Percentiles rank a stretch among this genome's conserved stretches.
These are phyloP conservation scores for Drosophila grimshawi DNA, from an alignment of 1,140 invertebrate species.

Conservation along the genomic window DNA sequence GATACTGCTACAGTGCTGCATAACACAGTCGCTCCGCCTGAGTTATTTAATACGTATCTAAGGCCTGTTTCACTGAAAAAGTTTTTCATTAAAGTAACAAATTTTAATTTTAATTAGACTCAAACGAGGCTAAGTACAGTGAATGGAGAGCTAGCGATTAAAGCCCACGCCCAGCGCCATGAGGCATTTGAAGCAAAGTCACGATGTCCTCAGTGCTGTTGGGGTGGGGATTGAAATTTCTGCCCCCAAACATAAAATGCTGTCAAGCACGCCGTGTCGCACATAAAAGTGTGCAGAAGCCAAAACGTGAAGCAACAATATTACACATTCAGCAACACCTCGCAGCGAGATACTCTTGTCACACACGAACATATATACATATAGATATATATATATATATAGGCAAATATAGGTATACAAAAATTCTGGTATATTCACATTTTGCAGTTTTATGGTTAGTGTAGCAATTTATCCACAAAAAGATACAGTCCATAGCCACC, in stretches of 20 bases:
- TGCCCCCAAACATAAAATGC: constrained; percentile 59
- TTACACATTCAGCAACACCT: constrained; percentile 70
- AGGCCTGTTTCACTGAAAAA: constrained; percentile 55
- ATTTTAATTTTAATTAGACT: constrained; percentile 80
- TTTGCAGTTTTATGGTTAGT: constrained; percentile 72
- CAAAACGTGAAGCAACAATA: constrained; percentile 53
- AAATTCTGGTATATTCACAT: constrained; percentile 63
- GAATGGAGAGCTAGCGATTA: constrained; percentile 12
- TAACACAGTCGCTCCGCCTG: constrained; percentile 23
- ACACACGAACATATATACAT: constrained; percentile 6
- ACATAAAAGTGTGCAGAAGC: constrained; percentile 65
- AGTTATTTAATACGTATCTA: constrained; percentile 63
- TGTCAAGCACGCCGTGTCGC: constrained; percentile 70
- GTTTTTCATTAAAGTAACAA: constrained; percentile 77
- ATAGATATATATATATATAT: neutral
- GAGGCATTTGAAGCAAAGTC: constrained; percentile 20
- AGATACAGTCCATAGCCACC: constrained; percentile 22
- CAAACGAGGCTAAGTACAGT: constrained; percentile 63
- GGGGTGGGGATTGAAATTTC: constrained; percentile 2
- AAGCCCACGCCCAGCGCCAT: constrained; percentile 1
- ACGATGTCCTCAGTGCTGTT: constrained; percentile 11
- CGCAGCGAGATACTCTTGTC: constrained; percentile 48
- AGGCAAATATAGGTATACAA: too few species aligned
- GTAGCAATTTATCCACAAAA: constrained; percentile 76
- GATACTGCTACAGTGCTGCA: constrained; percentile 8